Evolutionary conservation across 2,888 invertebrate genomes (phyloP), one percentile per base, ranked within the genome.

Genomic region (Holacanthella duospinosa): DNA sequence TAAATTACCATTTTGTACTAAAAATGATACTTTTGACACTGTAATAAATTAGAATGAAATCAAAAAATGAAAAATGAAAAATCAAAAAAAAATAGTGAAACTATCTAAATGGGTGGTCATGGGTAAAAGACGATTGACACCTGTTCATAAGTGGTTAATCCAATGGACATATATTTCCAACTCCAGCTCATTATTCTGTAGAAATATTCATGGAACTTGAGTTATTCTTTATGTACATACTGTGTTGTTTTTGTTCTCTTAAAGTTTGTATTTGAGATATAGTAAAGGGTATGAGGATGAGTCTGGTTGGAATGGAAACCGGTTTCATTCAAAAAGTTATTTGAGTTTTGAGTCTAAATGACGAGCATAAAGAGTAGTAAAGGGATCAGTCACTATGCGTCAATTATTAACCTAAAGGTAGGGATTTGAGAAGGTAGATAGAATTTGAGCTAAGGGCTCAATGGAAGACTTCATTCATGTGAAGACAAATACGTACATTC

Each of bases 401-500:
- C 48, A 48, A 36, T 36, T 48, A 48, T n/a, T 16, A 48, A 21
- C n/a, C 4, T 16, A 48, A 21, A 21, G 4, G 48, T 4, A 48
- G 48, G 48, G 12, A 48, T 9, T 9, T n/a, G n/a, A 21, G 48
- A 21, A 48, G 36, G 9, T 36, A 9, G 9, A 36, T 36, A 36
- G 6, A 36, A 9, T 16, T 16, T 36, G 36, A 36, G 16, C 36
- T 48, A 36, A 36, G 36, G 48, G 21, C n/a, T 48, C 48, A 48
- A 48, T 16, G 48, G 48, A 48, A 48, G 48, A 21, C 48, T 48
- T 48, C 48, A 48, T 48, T 48, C 48, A 48, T 21, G 48, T 48
- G 48, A 48, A 21, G 48, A 48, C 48, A 48, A 48, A 48, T 48
- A 48, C 48, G 48, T 48, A 9, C 21, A 48, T 48, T 48, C 48